Base-by-base conservation (phyloP, 2,888 invertebrate species). In the Deilephila elpenor region DNA sequence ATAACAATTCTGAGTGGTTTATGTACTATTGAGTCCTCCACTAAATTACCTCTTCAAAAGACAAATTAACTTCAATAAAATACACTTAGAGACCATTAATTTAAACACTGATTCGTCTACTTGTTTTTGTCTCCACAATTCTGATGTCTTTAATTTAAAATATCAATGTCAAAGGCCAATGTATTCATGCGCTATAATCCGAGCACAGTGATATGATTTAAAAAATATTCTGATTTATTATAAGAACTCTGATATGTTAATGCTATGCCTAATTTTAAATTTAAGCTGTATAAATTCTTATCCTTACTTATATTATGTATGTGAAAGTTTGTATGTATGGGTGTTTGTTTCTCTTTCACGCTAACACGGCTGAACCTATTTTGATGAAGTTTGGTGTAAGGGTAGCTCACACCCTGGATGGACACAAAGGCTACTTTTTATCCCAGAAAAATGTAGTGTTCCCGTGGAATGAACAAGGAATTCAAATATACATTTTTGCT, bases 111-210 rank as follows among this genome's bases (percentile, higher is more conserved):
- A 25, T 14, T 20, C 44, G 25, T 25, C 44, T n/a, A 67, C 44
- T n/a, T 67, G 44, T 62, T 62, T 67, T 67, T 44, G 64, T 64
- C 20, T 37, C n/a, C 44, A 44, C 20, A 64, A 44, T 64, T 44
- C 44, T 34, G n/a, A 20, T 20, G 20, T 8, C 37, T n/a, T 44
- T 20, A 44, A 34, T 20, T 62, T 34, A 32, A 25, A 51, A 25
- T 67, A 67, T 51, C 25, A 67, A 67, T 67, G 67, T 44, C 67
- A 67, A 67, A 67, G 67, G 20, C 25, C 44, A 67, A 67, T 14
- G 51, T 51, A 25, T 67, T 17, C 51, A 17, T 51, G 17, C 67
- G 25, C 67, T 67, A 51, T 51, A 29, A 67, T 44, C 17, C 44
- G 14, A 67, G 44, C 44, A 6, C 3, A 67, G 20, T 51, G 44